A percentile compares a stretch with the other conserved stretches of the same genome.
Evolutionary conservation across 1,140 invertebrate species (phyloP).

Genomic region (Pseudomyrmex dendroicus): DNA sequence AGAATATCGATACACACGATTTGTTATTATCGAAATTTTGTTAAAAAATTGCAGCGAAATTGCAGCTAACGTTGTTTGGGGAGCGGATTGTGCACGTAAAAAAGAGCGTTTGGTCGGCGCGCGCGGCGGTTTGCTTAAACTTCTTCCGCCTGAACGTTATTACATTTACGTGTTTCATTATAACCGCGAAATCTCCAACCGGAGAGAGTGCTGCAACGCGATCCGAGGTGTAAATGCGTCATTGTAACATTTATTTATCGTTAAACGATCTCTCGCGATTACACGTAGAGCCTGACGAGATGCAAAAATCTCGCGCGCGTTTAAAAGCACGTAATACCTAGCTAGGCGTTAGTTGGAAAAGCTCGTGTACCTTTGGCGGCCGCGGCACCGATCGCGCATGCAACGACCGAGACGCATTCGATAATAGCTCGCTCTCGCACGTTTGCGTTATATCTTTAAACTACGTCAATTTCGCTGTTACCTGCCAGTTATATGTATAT

Average conservation of each 20-base stretch:
- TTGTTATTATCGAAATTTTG: neutral
- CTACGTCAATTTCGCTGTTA: constrained; percentile 64
- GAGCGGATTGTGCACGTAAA: too few relatives aligned
- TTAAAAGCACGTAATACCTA: neutral
- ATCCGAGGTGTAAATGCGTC: neutral
- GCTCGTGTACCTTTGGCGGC: constrained; percentile 4
- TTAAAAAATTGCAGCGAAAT: neutral
- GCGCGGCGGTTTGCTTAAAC: too few relatives aligned
- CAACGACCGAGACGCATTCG: constrained; percentile 38
- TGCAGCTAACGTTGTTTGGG: neutral
- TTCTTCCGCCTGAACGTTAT: neutral
- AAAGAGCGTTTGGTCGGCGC: neutral
- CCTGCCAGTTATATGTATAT: constrained; percentile 35
- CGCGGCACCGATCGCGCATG: constrained; percentile 24
- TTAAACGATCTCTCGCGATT: constrained; percentile 29
- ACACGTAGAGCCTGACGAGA: neutral
- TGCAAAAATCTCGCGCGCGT: constrained; percentile 4
- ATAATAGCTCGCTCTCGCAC: constrained; percentile 54
- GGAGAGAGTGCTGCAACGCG: constrained; percentile 2
- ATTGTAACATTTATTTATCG: neutral
- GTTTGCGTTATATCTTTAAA: constrained; percentile 66
- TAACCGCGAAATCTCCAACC: neutral
- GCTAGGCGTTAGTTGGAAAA: constrained; percentile 40
- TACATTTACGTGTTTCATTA: neutral
- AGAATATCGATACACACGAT: too few relatives aligned